phyloP scores from a whole-genome alignment of 1,140 invertebrate genomes.

The Apis florea region DNA sequence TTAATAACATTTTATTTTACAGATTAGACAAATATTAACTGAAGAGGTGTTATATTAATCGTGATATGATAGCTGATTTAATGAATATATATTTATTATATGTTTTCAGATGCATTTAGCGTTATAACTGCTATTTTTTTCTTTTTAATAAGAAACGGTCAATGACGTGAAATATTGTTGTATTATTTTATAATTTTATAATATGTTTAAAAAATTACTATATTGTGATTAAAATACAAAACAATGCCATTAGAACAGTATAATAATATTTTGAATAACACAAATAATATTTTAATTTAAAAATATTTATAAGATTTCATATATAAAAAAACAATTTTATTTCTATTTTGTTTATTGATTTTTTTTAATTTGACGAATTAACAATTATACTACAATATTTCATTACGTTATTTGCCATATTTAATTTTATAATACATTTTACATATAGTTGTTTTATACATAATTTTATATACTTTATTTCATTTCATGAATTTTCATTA shows the following conservation, averaged over 20 bases:
- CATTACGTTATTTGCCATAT: conserved; percentile 51
- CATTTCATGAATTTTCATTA: conserved; percentile 56
- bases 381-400: conserved; percentile 48
- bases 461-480: conserved; percentile 31
- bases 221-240: conserved; percentile 19
- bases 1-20: conserved; percentile 38
- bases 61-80: background rate
- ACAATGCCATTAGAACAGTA: background rate
- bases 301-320: background rate
- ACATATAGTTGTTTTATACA: conserved; percentile 11
- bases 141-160: conserved; percentile 44
- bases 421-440: conserved; percentile 36
- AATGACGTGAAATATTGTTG: conserved; percentile 61
- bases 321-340: background rate
- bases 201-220: conserved; percentile 10
- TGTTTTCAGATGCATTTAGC: conserved; percentile 54
- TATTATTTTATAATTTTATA: background rate
- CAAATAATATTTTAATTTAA: background rate
- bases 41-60: background rate
- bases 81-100: conserved; percentile 25
- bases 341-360: background rate
- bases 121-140: conserved; percentile 38
- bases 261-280: background rate
- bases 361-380: background rate
- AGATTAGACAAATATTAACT: background rate